Conservation (phyloP, 2,113 vertebrate genomes). For the Perca schrenkii region DNA sequence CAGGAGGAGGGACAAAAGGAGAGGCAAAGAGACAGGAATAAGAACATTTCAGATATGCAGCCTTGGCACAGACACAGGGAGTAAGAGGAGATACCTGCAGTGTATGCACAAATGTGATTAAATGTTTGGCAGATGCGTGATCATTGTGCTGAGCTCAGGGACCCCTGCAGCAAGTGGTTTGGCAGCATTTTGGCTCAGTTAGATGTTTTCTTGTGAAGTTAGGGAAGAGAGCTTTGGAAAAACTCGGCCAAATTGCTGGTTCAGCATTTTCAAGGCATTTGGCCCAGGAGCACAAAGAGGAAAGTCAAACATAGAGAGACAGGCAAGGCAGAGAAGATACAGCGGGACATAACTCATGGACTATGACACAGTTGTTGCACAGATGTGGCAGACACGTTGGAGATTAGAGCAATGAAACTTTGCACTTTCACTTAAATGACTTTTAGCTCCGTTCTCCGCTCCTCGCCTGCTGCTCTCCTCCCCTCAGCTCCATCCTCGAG, state of each 20-base stretch:
- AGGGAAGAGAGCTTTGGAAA: constrained; percentile 46
- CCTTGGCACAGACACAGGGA: constrained; percentile 6
- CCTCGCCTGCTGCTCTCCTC: constrained; percentile 39
- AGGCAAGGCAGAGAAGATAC: constrained; percentile 14
- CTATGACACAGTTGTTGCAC: constrained; percentile 30
- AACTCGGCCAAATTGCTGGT: constrained; percentile 37
- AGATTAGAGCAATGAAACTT: constrained; percentile 57
- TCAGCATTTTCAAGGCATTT: constrained; percentile 52
- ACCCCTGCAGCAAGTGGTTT: constrained; percentile 53
- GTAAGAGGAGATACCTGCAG: not conserved
- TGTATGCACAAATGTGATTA: constrained; percentile 24
- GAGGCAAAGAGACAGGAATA: constrained; percentile 28
- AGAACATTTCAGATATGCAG: constrained; percentile 3
- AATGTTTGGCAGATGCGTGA: constrained; percentile 35
- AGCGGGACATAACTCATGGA: constrained; percentile 51
- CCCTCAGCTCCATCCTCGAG: constrained; percentile 50
- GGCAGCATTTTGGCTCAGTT: constrained; percentile 52
- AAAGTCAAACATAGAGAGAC: constrained; percentile 29
- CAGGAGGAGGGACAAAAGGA: constrained; percentile 40
- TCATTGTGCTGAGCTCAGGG: constrained; percentile 56
- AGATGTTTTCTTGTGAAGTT: constrained; percentile 62
- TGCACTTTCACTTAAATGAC: constrained; percentile 52
- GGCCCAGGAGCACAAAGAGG: constrained; percentile 31
- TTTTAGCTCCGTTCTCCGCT: constrained; percentile 21
- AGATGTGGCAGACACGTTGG: constrained; percentile 44